Percentiles rank a stretch among this genome's conserved stretches.
phyloP scores from a whole-genome alignment of 1,140 invertebrate genomes.

The roundworm (Caenorhabditis elegans) region DNA sequence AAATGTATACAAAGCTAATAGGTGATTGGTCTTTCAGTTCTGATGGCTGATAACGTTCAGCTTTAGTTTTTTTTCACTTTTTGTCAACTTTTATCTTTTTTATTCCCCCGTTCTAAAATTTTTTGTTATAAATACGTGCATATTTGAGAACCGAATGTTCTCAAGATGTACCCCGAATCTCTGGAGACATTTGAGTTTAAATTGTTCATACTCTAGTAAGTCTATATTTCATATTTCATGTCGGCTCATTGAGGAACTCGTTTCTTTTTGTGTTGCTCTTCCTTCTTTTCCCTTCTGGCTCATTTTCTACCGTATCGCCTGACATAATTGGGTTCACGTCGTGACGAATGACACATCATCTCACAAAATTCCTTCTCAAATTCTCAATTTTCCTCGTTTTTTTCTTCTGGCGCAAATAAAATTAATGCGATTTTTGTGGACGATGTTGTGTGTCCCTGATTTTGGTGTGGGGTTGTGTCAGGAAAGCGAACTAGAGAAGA shows the following conservation, averaged over 20 bases:
- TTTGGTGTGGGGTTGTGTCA: no score
- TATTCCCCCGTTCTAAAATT: no score
- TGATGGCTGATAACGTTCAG: no score
- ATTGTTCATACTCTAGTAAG: background rate
- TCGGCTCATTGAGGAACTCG: background rate
- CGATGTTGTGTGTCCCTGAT: no score
- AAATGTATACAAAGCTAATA: no score
- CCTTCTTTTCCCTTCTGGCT: background rate
- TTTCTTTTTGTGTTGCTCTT: background rate
- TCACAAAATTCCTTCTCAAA: background rate
- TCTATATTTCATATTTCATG: constrained; percentile 6
- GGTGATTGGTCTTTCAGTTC: no score
- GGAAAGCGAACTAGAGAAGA: no score
- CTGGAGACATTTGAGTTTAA: background rate
- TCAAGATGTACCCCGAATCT: background rate
- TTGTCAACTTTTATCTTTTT: no score
- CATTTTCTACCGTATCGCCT: background rate
- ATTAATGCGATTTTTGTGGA: constrained; percentile 19
- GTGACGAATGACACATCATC: constrained; percentile 25
- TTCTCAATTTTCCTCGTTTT: constrained; percentile 34
- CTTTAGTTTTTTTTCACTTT: no score
- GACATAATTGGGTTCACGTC: constrained; percentile 23
- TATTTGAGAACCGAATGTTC: background rate
- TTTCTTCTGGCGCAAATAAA: constrained; percentile 20
- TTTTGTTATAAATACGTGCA: no score